phyloP scores from a whole-genome alignment of 1,140 invertebrate species.

The Hormaphis cornu region DNA sequence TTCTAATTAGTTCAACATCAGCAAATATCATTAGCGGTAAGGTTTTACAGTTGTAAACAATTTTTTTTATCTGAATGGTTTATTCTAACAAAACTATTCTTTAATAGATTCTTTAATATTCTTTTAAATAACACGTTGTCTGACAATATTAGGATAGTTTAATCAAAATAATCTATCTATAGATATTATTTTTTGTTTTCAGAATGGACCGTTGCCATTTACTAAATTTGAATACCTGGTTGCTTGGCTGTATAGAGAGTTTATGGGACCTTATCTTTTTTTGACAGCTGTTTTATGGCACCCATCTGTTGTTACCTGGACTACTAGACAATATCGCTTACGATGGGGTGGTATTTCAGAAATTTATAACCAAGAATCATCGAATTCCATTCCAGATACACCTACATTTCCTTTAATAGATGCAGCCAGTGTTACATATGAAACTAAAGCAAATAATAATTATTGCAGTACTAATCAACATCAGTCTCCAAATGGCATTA shows the following conservation, averaged over 20 bases:
- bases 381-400: neutral
- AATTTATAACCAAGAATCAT: conserved; percentile 39
- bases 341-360: conserved; percentile 88
- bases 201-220: conserved; percentile 90
- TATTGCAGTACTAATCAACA: neutral
- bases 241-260: conserved; percentile 91
- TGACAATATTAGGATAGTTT: no score
- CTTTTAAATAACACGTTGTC: no score
- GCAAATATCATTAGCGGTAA: no score
- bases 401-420: neutral
- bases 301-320: conserved; percentile 82
- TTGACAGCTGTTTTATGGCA: conserved; percentile 63
- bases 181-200: conserved; percentile 37
- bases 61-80: neutral
- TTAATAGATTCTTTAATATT: no score
- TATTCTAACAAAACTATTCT: no score
- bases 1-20: no score
- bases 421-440: neutral
- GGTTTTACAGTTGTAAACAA: neutral
- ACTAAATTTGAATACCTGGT: conserved; percentile 90
- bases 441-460: neutral
- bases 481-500: neutral
- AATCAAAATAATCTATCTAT: neutral
- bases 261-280: conserved; percentile 79
- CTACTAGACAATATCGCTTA: conserved; percentile 76